A percentile compares a stretch with the other conserved stretches of the same genome.
These are phyloP conservation scores for Himalopsyche anomala DNA, from an alignment of 2,888 invertebrate species.

Conservation along the genomic window DNA sequence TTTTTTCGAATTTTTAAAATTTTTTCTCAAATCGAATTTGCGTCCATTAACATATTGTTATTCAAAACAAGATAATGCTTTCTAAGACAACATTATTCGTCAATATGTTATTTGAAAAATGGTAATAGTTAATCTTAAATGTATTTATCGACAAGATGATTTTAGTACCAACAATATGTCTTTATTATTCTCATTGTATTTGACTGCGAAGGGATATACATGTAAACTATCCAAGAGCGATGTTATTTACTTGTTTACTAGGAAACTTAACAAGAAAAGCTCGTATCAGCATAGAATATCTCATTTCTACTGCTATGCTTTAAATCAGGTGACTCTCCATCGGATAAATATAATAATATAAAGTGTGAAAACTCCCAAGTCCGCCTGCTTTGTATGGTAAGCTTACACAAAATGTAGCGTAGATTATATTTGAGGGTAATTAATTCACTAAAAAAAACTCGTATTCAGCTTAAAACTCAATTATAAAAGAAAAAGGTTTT, in stretches of 20 bases:
- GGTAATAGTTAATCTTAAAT: no score
- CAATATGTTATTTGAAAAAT: no score
- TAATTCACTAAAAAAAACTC: neutral
- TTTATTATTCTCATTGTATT: neutral
- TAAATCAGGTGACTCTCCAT: neutral
- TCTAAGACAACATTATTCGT: no score
- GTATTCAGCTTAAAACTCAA: neutral
- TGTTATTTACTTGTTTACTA: neutral
- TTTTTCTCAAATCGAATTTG: no score
- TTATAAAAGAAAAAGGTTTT: neutral
- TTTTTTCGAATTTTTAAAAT: no score
- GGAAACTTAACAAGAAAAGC: neutral
- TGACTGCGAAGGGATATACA: neutral
- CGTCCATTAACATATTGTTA: no score
- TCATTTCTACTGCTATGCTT: neutral
- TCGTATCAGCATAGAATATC: neutral
- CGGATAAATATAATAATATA: neutral
- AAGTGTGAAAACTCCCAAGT: neutral
- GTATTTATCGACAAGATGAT: neutral
- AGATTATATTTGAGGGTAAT: neutral
- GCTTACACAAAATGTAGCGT: neutral
- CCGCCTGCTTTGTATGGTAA: neutral
- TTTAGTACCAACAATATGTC: neutral
- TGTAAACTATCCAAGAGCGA: neutral
- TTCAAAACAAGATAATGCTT: no score